Evolutionary conservation across 64 coral and sea anemone species (phyloP), one percentile per base, ranked within the genome.

Genomic region (Montipora cactus): DNA sequence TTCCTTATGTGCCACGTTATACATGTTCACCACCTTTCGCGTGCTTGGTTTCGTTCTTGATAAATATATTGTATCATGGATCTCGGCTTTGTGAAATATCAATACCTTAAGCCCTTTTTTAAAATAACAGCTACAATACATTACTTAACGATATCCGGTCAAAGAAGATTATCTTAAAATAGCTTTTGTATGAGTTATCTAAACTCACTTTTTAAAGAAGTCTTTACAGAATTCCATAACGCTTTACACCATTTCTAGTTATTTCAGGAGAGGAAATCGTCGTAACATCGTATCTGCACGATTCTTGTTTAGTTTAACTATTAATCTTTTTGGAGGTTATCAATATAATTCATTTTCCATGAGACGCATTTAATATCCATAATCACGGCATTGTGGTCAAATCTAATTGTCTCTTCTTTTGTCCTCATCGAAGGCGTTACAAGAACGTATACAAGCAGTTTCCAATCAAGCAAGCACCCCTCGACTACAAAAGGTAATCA

Each of bases 401-500:
- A 16, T 48, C 22, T 80, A 5, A 44, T 10, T 71, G 25, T 53
- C 14, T 9, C 5, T 22, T 76, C 8, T 78, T 51, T 82, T 37
- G 37, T 49, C 44, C 57, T 49, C 66, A 59, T 16, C 48, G 44
- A 55, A 96, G 95, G 81, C 95, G 47, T 87, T 96, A n/a, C 95
- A 96, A 81, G 92, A 93, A 22, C 77, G 93, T 51, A 82, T 96
- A 19, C 92, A 93, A 88, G 76, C 88, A 2, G 78, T 90, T 1
- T 91, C 79, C 2, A 90, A 96, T 21, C 93, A 89, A 44, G 92
- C 95, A 4, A 68, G 90, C 2, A 94, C 95, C 18, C 95, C 95
- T 10, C 94, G 90, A 48, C 70, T 71, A 1, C 16, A 78, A 74
- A 96, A 96, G 95, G 95, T 96, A 94, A 52, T 4, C 3, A 0